Percentiles rank a stretch among this genome's conserved stretches.
Evolutionary conservation across 2,113 vertebrate species (phyloP).

Genomic region (Colinus virginianus): DNA sequence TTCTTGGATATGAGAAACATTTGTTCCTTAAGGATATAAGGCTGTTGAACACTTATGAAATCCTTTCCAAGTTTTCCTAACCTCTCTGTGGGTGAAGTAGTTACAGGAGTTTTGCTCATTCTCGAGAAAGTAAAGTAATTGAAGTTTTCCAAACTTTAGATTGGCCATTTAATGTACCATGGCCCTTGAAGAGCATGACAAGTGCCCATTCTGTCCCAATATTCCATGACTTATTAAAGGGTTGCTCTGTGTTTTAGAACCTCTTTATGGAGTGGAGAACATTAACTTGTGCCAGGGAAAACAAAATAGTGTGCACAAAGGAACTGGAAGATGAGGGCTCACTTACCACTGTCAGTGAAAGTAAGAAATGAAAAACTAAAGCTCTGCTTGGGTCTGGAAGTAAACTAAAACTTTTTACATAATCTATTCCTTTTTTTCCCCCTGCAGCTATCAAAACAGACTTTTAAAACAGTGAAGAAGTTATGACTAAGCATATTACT

Average conservation of each 20-base stretch:
- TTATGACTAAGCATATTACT: background rate
- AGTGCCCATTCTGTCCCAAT: background rate
- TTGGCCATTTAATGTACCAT: conserved; percentile 62
- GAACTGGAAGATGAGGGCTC: background rate
- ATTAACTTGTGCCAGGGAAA: background rate
- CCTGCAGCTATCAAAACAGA: background rate
- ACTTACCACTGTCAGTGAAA: background rate
- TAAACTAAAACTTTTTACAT: background rate
- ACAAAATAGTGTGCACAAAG: background rate
- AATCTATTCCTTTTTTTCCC: background rate
- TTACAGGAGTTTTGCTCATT: conserved; percentile 15
- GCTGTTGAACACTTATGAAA: background rate
- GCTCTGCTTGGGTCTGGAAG: background rate
- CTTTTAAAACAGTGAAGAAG: background rate
- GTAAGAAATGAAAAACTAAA: conserved; percentile 13
- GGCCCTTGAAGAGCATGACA: conserved; percentile 21
- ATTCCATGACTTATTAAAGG: conserved; percentile 21
- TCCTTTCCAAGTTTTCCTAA: conserved; percentile 8
- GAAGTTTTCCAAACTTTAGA: conserved; percentile 54
- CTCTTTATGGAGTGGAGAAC: background rate
- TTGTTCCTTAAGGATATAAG: background rate
- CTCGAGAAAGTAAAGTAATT: conserved; percentile 37
- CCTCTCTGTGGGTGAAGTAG: background rate
- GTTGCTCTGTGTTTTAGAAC: background rate
- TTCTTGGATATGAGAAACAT: background rate